Evolutionary conservation across 2,888 invertebrate genomes (phyloP), one percentile per base, ranked within the genome.

Genomic region (Xestia rhomboidea): DNA sequence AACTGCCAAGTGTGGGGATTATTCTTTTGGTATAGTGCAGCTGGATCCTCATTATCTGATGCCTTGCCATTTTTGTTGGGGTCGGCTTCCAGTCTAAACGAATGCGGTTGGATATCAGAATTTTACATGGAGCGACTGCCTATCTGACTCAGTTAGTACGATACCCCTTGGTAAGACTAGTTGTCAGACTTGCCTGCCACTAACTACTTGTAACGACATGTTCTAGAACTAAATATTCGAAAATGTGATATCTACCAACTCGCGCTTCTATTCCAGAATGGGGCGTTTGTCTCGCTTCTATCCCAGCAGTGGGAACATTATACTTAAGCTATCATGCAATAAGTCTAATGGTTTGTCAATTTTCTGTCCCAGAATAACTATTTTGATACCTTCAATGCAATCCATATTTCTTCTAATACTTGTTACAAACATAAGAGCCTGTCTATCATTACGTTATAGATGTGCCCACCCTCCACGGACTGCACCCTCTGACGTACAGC

Each of bases 401-500:
- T 70, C 18, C 10, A 24, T 64, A 70, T 70, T 30, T 30, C 24
- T 41, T 41, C 66, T 24, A 67, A 44, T 30, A 73, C 41, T 15
- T n/a, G 30, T 46, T 51, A 41, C 27, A 51, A 57, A 63, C 67
- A 67, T 41, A 70, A 60, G 49, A 68, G 21, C 49, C 64, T 67
- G 54, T 85, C 69, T 30, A 68, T 77, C 60, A 67, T 38, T 72
- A 8, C 57, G 60, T 51, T 51, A 68, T 71, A 71, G 71, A 70
- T 67, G 34, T 76, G 41, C 27, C 41, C 71, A 64, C 85, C 76
- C 73, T 49, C 34, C 49, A 34, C n/a, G 21, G 74, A 38, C 18
- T 54, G 72, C 83, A 81, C 85, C 85, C 83, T 70, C 77, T 67
- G 79, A 68, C 85, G 71, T 30, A 30, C 68, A 69, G 54, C 46